Percentiles rank a stretch among this genome's conserved stretches.
Conservation (phyloP, 2,888 invertebrate genomes). For the Belgica antarctica region DNA sequence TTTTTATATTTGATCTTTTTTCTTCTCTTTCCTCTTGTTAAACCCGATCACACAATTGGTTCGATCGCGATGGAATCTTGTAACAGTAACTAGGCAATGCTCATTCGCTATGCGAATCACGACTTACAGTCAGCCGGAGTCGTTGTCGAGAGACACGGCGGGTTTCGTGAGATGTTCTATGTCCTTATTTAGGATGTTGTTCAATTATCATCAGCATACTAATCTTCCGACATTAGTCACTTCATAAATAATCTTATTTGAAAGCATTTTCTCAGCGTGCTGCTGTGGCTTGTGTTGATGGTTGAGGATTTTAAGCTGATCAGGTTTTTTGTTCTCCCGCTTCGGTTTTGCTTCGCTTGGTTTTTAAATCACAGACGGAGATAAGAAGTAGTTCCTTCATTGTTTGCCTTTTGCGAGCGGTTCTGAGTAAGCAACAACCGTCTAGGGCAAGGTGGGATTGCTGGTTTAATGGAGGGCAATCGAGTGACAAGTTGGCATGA, state of each 20-base stretch:
- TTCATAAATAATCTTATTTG: not conserved
- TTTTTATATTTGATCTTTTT: not conserved
- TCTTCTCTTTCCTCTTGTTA: not conserved
- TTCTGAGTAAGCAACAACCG: no score
- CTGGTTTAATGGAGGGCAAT: no score
- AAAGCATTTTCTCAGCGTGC: not conserved
- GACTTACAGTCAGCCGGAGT: not conserved
- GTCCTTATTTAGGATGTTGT: slow-evolving; percentile 29
- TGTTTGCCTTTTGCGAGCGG: not conserved
- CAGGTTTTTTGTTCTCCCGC: no score
- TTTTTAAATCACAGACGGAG: not conserved
- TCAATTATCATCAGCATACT: slow-evolving; percentile 10
- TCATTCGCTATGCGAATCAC: slow-evolving; percentile 4
- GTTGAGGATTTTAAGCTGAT: not conserved
- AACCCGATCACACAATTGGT: slow-evolving; percentile 1
- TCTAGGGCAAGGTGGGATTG: no score
- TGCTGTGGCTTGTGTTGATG: not conserved
- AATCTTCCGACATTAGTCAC: slow-evolving; percentile 12
- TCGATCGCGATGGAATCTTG: not conserved
- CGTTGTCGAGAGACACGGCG: not conserved
- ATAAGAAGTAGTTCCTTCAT: not conserved
- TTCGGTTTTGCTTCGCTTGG: not conserved
- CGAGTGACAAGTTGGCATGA: no score
- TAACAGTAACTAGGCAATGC: not conserved
- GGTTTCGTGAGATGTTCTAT: not conserved